phyloP scores from a whole-genome alignment of 2,797 vertebrate species.

The Meriones psammophilus region DNA sequence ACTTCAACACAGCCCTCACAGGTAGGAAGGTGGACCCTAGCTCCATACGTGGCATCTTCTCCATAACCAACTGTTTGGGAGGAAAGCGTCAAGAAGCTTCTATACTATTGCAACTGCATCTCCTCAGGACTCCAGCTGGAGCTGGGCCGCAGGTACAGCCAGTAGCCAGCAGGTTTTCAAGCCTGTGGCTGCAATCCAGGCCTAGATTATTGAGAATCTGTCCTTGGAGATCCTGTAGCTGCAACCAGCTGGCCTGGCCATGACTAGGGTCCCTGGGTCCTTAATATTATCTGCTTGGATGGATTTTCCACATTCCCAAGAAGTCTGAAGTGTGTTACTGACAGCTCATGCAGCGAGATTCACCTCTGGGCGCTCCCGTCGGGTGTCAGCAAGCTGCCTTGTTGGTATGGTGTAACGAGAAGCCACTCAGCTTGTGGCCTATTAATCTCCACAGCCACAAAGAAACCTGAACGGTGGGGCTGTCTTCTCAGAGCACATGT shows the following conservation, averaged over 20 bases:
- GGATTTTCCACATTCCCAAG: slow-evolving; percentile 8
- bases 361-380: neutral
- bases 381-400: neutral
- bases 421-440: neutral
- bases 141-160: neutral
- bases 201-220: neutral
- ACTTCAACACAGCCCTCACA: neutral
- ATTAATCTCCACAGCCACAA: neutral
- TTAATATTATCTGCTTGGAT: slow-evolving; percentile 49
- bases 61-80: neutral
- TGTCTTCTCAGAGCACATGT: slow-evolving; percentile 1
- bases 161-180: neutral
- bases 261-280: neutral
- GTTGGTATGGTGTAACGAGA: neutral
- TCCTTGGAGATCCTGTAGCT: slow-evolving; percentile 32
- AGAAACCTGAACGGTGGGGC: neutral
- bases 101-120: neutral
- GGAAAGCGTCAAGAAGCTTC: neutral
- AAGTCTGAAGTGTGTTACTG: neutral
- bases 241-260: neutral
- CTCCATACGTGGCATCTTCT: neutral
- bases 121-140: neutral
- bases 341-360: neutral
- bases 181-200: neutral
- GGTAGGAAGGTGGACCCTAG: neutral